These are phyloP conservation scores for Sparus aurata DNA, from an alignment of 2,797 vertebrate species.

Conservation along the genomic window DNA sequence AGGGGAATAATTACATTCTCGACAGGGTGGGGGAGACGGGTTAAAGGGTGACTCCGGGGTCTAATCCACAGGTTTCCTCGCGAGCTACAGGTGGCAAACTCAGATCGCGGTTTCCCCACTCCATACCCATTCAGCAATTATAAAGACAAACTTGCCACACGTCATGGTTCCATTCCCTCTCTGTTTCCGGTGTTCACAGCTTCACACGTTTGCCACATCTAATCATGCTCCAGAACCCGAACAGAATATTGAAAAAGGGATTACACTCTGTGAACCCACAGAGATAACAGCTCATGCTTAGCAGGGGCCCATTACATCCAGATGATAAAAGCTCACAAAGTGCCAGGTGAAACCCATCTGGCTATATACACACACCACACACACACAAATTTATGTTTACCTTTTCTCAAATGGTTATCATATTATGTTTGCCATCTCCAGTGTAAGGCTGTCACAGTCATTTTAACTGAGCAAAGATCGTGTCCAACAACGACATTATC, in stretches of 20 bases:
- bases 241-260: constrained; percentile 64
- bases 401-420: constrained; percentile 17
- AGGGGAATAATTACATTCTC: constrained; percentile 56
- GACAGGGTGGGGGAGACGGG: constrained; percentile 15
- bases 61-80: constrained; percentile 49
- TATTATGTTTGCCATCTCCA: not conserved
- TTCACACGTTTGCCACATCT: constrained; percentile 54
- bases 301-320: constrained; percentile 62
- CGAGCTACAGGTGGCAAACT: constrained; percentile 41
- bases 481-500: too few relatives aligned
- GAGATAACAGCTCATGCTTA: constrained; percentile 65
- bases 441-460: too few relatives aligned
- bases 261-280: constrained; percentile 62
- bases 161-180: constrained; percentile 10
- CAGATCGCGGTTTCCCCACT: not conserved
- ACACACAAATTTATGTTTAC: constrained; percentile 27
- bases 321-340: constrained; percentile 58
- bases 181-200: constrained; percentile 38
- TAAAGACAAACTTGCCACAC: constrained; percentile 5
- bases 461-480: too few relatives aligned
- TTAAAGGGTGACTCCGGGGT: constrained; percentile 22
- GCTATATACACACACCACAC: constrained; percentile 7
- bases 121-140: constrained; percentile 5
- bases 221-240: constrained; percentile 60
- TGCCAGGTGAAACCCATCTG: constrained; percentile 57